phyloP scores from a whole-genome alignment of 2,797 vertebrate species.

The Crenuchus spilurus region DNA sequence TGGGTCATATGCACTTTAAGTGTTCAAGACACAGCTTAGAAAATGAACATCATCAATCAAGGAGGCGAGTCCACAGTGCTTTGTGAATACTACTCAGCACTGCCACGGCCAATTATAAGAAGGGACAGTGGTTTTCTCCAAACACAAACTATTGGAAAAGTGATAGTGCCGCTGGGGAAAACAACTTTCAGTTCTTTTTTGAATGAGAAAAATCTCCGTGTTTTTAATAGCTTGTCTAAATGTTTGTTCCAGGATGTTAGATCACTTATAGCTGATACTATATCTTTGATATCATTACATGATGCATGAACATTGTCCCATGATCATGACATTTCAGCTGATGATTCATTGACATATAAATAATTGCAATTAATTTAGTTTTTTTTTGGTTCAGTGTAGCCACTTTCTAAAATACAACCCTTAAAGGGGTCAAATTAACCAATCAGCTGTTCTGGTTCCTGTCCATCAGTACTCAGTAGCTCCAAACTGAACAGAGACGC shows the following conservation, averaged over 20 bases:
- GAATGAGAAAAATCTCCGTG: background rate
- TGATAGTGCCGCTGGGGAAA: background rate
- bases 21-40: slow-evolving; percentile 67
- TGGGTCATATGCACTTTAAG: slow-evolving; percentile 65
- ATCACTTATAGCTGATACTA: background rate
- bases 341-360: too few species aligned
- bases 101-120: slow-evolving; percentile 59
- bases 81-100: slow-evolving; percentile 34
- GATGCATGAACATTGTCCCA: too few species aligned
- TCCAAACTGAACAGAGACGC: too few species aligned
- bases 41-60: slow-evolving; percentile 79
- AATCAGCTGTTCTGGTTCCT: too few species aligned
- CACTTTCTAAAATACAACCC: too few species aligned
- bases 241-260: background rate
- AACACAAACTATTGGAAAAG: slow-evolving; percentile 26
- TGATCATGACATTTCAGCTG: too few species aligned
- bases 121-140: slow-evolving; percentile 36
- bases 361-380: too few species aligned
- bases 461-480: too few species aligned
- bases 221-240: too few species aligned
- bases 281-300: background rate
- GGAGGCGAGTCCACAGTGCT: slow-evolving; percentile 35
- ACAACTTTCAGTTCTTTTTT: background rate
- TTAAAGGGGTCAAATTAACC: too few species aligned
- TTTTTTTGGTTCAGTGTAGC: too few species aligned